Conservation (phyloP, 1,140 invertebrate genomes). For the Glossosoma conforme region DNA sequence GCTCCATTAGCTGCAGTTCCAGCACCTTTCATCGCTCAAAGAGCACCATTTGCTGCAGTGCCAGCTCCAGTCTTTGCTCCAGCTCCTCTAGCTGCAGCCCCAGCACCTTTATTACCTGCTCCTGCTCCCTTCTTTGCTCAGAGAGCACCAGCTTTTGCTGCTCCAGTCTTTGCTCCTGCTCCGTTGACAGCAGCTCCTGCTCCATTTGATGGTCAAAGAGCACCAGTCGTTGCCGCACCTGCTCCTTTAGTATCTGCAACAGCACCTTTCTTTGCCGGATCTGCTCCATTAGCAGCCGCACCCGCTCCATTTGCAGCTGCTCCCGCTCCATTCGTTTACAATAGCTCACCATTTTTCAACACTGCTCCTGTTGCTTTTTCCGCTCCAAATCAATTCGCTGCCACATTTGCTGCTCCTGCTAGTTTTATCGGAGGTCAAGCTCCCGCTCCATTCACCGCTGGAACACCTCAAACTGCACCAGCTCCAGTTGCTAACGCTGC, state of each 20-base stretch:
- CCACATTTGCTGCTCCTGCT: constrained; percentile 31
- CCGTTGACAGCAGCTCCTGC: constrained; percentile 50
- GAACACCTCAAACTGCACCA: constrained; percentile 7
- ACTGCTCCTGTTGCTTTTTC: too few species aligned
- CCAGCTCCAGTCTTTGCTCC: neutral
- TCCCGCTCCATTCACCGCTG: constrained; percentile 11
- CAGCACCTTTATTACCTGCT: constrained; percentile 3
- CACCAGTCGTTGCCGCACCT: constrained; percentile 38
- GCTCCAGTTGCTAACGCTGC: constrained; percentile 1
- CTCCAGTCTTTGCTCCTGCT: constrained; percentile 45
- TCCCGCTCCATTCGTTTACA: constrained; percentile 12
- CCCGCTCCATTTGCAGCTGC: constrained; percentile 11
- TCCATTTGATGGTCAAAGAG: constrained; percentile 49
- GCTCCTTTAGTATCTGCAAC: constrained; percentile 23
- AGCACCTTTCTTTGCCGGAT: constrained; percentile 35
- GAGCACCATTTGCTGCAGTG: constrained; percentile 29
- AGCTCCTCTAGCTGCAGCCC: constrained; percentile 1
- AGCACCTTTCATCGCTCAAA: constrained; percentile 25
- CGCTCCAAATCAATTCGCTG: too few species aligned
- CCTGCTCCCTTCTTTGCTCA: constrained; percentile 18
- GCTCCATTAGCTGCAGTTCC: constrained; percentile 24
- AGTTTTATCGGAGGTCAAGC: constrained; percentile 34
- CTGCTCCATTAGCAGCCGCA: constrained; percentile 27
- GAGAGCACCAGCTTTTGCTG: constrained; percentile 11
- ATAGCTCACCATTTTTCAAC: too few species aligned